A percentile compares a stretch with the other conserved stretches of the same genome.
phyloP scores from a whole-genome alignment of 2,797 vertebrate species.

The Fratercula arctica region DNA sequence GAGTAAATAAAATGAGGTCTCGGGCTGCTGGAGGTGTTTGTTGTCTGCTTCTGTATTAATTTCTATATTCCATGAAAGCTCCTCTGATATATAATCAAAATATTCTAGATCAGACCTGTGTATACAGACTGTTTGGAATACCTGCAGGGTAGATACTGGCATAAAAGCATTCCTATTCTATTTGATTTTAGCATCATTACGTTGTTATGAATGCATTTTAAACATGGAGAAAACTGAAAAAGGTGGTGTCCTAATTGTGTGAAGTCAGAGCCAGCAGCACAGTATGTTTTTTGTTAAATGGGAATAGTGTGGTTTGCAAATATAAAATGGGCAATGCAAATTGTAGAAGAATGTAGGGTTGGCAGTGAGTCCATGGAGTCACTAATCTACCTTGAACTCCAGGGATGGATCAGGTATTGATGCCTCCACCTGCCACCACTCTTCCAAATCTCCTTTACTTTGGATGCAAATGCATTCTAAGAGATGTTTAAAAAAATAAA shows the following conservation, averaged over 20 bases:
- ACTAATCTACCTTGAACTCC: background rate
- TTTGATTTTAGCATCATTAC: background rate
- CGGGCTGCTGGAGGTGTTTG: background rate
- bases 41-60: background rate
- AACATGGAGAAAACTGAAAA: background rate
- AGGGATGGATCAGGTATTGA: background rate
- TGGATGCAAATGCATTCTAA: background rate
- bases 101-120: too few species aligned
- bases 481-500: background rate
- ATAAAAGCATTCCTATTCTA: background rate
- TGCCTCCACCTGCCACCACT: background rate
- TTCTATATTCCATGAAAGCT: background rate
- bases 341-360: background rate
- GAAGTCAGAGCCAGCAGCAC: background rate
- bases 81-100: background rate
- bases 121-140: background rate
- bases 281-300: background rate
- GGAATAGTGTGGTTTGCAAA: background rate
- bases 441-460: background rate
- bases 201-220: background rate
- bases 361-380: background rate
- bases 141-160: background rate
- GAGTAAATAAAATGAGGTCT: background rate
- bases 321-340: background rate
- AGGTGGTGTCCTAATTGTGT: rapidly evolving